phyloP scores from a whole-genome alignment of 1,140 invertebrate species.

The Camponotus pennsylvanicus region DNA sequence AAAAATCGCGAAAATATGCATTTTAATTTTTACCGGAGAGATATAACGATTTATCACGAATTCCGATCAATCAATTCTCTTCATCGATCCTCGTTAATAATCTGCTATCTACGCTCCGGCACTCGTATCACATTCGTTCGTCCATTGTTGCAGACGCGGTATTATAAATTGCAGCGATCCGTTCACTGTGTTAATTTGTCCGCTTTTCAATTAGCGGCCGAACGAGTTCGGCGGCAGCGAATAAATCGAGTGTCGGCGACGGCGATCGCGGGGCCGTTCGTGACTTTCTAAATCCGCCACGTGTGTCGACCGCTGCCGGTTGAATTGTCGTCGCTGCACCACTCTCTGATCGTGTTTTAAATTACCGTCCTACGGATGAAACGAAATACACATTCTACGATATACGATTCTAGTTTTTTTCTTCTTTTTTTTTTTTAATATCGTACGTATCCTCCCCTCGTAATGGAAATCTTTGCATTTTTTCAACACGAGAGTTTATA shows the following conservation, averaged over 20 bases:
- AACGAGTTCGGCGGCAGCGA: conserved; percentile 65
- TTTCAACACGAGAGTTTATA: background rate
- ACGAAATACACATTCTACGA: background rate
- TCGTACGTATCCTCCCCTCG: background rate
- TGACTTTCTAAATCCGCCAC: conserved; percentile 72
- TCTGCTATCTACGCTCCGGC: background rate
- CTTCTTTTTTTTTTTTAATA: conserved; percentile 5
- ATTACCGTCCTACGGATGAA: conserved; percentile 11
- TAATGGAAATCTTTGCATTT: background rate
- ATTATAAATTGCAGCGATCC: conserved; percentile 74
- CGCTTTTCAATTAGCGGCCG: conserved; percentile 77
- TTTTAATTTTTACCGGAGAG: background rate
- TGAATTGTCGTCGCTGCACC: conserved; percentile 20
- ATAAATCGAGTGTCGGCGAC: conserved; percentile 68
- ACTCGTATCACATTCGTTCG: conserved; percentile 45
- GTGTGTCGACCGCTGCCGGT: conserved; percentile 27
- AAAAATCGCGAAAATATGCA: background rate
- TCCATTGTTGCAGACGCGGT: conserved; percentile 52
- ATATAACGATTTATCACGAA: conserved; percentile 5
- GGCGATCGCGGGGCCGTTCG: conserved; percentile 50
- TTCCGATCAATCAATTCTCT: background rate
- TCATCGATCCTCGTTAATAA: conserved; percentile 29
- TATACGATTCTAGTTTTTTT: background rate
- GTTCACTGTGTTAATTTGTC: conserved; percentile 76
- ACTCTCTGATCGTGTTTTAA: conserved; percentile 36